Conservation (phyloP, 2,113 vertebrate species). For the Lagenorhynchus albirostris region DNA sequence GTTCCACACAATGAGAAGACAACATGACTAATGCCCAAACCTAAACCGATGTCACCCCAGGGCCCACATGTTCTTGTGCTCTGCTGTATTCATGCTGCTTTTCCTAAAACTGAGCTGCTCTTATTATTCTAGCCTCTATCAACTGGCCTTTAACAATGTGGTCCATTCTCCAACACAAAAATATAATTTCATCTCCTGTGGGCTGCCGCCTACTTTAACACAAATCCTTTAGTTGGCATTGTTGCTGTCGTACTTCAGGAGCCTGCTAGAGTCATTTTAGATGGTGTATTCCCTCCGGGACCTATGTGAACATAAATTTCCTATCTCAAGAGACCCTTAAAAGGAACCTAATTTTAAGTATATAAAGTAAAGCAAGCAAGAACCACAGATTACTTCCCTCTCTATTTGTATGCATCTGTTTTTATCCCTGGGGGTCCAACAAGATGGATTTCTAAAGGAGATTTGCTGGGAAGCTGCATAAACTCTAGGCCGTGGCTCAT, state of each 20-base stretch:
- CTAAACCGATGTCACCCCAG: neutral
- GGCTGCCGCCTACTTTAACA: neutral
- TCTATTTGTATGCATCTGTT: neutral
- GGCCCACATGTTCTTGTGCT: neutral
- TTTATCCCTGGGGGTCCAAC: neutral
- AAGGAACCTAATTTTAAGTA: neutral
- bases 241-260: neutral
- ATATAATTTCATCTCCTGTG: neutral
- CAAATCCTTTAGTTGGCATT: neutral
- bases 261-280: neutral
- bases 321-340: neutral
- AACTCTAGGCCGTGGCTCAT: neutral
- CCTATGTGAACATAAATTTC: neutral
- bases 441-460: neutral
- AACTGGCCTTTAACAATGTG: neutral
- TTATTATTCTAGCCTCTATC: neutral
- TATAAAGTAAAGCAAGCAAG: neutral
- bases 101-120: neutral
- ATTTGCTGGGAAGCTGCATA: neutral
- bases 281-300: neutral
- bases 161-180: neutral
- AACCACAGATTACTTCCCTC: neutral
- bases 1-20: neutral
- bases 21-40: neutral
- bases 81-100: neutral